Percentiles rank a stretch among this genome's conserved stretches.
Evolutionary conservation across 2,113 vertebrate species (phyloP).

Genomic region (Camelus bactrianus): DNA sequence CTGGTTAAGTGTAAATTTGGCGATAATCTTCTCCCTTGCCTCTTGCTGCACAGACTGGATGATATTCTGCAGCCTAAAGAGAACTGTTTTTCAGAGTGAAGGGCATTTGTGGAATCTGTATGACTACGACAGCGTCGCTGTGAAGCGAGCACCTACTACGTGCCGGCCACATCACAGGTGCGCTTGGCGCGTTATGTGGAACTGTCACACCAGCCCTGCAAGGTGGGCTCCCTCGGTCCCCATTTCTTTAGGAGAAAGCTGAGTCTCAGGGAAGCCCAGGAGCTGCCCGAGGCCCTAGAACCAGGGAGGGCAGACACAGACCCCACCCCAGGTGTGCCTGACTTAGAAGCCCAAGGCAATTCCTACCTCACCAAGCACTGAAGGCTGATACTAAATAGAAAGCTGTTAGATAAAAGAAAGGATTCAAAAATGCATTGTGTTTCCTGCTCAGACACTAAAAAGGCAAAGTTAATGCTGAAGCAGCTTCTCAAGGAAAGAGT

Average conservation of each 20-base stretch:
- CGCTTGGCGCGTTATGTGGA: accelerated
- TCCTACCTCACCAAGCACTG: accelerated
- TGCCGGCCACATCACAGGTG: accelerated
- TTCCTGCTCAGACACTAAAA: constrained; percentile 39
- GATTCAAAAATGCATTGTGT: not conserved
- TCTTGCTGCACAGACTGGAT: not conserved
- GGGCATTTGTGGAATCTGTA: accelerated
- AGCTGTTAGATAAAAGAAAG: not conserved
- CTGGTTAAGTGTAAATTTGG: accelerated
- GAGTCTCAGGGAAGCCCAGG: not conserved
- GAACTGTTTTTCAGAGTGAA: not conserved
- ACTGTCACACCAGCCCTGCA: not conserved
- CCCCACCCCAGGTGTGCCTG: not conserved
- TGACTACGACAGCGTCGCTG: accelerated
- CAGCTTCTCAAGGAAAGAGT: constrained; percentile 21
- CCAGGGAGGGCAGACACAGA: accelerated
- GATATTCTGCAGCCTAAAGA: not conserved
- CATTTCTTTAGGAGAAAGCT: not conserved
- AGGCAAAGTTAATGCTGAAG: not conserved
- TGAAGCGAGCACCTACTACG: not conserved
- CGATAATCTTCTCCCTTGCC: not conserved
- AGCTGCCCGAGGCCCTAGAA: not conserved
- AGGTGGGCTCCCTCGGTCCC: not conserved
- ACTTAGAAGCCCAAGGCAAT: not conserved
- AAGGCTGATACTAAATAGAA: not conserved